Percentiles rank a stretch among this genome's conserved stretches.
These are phyloP conservation scores for Carpatolechia fugitivella DNA, from an alignment of 2,888 invertebrate genomes.

Conservation along the genomic window DNA sequence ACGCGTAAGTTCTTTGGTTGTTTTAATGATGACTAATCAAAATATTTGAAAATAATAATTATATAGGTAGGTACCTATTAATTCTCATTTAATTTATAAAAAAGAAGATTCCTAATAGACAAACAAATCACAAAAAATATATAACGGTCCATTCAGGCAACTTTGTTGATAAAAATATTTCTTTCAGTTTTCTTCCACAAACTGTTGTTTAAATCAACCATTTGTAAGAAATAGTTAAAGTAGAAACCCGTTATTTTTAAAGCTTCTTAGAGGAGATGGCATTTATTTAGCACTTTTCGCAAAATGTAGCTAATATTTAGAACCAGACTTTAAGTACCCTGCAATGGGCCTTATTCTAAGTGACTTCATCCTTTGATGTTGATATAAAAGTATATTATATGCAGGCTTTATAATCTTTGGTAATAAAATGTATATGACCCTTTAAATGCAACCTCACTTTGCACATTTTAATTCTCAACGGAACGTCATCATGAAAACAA, in stretches of 20 bases:
- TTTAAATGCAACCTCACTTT: no score
- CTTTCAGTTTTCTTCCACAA: no score
- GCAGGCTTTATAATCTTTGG: no score
- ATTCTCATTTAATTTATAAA: no score
- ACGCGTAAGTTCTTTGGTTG: not conserved
- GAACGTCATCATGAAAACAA: not conserved
- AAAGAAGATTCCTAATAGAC: no score
- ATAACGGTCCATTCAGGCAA: no score
- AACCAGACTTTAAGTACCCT: not conserved
- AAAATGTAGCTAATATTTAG: conserved; percentile 1
- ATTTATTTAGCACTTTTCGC: not conserved
- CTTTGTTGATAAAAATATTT: no score
- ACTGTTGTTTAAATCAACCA: not conserved
- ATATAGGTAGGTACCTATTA: no score
- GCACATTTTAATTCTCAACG: not conserved
- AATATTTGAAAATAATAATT: no score
- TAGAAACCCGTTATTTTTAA: conserved; percentile 15
- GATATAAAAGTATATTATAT: no score
- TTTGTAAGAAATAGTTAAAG: conserved; percentile 29
- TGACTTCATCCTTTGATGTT: no score
- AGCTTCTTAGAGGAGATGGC: not conserved
- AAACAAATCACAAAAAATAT: no score
- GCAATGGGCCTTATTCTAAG: not conserved
- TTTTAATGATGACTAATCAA: not conserved
- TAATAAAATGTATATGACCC: not conserved